Evolutionary conservation across 2,888 invertebrate genomes (phyloP).

Genomic region (Dolomedes plantarius): DNA sequence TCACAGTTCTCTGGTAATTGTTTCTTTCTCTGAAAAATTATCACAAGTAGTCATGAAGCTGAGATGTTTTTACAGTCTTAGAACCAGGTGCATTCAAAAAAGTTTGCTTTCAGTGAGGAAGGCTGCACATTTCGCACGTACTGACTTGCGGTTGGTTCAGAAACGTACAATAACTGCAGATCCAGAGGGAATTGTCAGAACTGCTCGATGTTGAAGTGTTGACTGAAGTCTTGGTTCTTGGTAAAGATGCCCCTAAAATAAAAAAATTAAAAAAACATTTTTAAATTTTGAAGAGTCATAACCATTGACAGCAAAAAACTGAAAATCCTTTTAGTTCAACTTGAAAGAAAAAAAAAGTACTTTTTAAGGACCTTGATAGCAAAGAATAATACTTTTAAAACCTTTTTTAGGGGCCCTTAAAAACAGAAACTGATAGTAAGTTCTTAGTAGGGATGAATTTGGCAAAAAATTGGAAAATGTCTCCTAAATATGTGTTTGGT

Average conservation of each 20-base stretch:
- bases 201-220: conserved; percentile 42
- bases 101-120: conserved; percentile 80
- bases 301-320: too few species aligned
- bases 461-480: too few species aligned
- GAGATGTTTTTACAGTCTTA: background rate
- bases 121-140: conserved; percentile 93
- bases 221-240: conserved; percentile 74
- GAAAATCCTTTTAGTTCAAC: too few species aligned
- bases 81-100: background rate
- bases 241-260: conserved; percentile 21
- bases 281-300: too few species aligned
- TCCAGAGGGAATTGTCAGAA: conserved; percentile 83
- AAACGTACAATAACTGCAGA: conserved; percentile 95
- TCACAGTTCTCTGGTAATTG: conserved; percentile 1
- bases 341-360: too few species aligned
- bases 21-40: background rate
- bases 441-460: too few species aligned
- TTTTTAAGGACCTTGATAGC: too few species aligned
- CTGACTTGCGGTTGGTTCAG: conserved; percentile 86
- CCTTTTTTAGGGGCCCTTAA: too few species aligned
- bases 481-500: too few species aligned
- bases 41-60: conserved; percentile 14
- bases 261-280: too few species aligned
- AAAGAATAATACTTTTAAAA: too few species aligned
- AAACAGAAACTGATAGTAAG: too few species aligned